Evolutionary conservation across 2,797 vertebrate species (phyloP).

Genomic region (Poeciliopsis turneri): DNA sequence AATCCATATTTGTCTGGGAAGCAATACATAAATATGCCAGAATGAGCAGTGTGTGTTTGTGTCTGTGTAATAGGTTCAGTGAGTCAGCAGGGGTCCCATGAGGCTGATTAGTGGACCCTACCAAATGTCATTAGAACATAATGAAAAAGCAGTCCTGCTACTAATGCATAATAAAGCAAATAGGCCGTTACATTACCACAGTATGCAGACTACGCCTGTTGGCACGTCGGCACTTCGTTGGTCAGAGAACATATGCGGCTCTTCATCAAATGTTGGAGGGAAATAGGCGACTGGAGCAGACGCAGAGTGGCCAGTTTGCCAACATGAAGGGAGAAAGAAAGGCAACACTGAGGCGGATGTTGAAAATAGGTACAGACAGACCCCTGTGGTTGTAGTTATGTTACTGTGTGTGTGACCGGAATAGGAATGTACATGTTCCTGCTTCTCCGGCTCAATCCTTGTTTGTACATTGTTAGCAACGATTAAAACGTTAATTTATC

Average conservation of each 20-base stretch:
- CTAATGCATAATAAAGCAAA: constrained; percentile 76
- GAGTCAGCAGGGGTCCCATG: constrained; percentile 55
- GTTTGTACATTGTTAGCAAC: background rate
- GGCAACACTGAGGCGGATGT: constrained; percentile 1
- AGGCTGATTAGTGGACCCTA: constrained; percentile 76
- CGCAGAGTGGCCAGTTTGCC: constrained; percentile 22
- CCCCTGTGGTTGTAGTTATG: background rate
- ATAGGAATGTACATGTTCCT: background rate
- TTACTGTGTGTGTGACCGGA: background rate
- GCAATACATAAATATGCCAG: constrained; percentile 18
- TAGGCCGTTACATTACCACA: constrained; percentile 72
- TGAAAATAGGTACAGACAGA: background rate
- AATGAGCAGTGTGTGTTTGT: constrained; percentile 20
- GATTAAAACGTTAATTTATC: background rate
- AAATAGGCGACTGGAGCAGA: constrained; percentile 58
- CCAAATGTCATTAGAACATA: constrained; percentile 78
- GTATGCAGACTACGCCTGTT: constrained; percentile 53
- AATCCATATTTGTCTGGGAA: constrained; percentile 22
- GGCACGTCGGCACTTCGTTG: constrained; percentile 56
- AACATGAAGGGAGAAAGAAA: constrained; percentile 11
- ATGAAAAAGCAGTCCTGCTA: constrained; percentile 69
- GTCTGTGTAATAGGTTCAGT: constrained; percentile 37
- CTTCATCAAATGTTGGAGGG: constrained; percentile 40
- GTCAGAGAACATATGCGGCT: constrained; percentile 16
- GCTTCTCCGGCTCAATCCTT: background rate